Conservation (phyloP, 2,113 vertebrate genomes). For the Phalacrocorax pelagicus region DNA sequence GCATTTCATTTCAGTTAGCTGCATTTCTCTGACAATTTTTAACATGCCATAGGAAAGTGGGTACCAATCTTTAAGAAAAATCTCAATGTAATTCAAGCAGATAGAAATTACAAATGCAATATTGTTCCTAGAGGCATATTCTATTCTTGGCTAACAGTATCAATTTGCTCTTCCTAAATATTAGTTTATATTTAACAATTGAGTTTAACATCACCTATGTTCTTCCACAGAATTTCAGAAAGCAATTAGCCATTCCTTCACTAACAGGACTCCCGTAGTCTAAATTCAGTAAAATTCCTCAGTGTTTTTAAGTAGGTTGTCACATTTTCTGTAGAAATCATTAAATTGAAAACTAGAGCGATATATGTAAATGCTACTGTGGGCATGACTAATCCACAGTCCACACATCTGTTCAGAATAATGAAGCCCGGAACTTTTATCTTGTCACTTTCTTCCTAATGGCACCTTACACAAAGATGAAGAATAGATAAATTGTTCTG, state of each 20-base stretch:
- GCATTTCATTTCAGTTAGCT: constrained; percentile 13
- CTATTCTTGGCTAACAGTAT: background rate
- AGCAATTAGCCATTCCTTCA: background rate
- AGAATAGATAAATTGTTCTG: background rate
- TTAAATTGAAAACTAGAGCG: background rate
- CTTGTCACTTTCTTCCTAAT: background rate
- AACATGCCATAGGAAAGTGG: background rate
- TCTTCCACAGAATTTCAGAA: background rate
- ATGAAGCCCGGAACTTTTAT: background rate
- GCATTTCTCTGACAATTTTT: constrained; percentile 15
- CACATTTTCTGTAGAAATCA: constrained; percentile 12
- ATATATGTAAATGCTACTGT: background rate
- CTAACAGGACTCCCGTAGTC: background rate
- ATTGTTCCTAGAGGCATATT: background rate
- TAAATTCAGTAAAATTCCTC: constrained; percentile 35
- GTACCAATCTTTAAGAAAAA: background rate
- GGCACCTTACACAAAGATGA: background rate
- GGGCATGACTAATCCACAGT: constrained; percentile 27
- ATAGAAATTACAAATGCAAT: background rate
- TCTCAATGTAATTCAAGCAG: background rate
- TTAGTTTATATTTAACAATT: background rate
- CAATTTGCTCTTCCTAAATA: background rate
- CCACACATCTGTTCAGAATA: background rate
- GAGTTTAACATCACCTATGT: background rate
- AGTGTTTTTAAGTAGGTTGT: background rate